phyloP scores from a whole-genome alignment of 2,888 invertebrate genomes.

The Epirrhoe tristata region DNA sequence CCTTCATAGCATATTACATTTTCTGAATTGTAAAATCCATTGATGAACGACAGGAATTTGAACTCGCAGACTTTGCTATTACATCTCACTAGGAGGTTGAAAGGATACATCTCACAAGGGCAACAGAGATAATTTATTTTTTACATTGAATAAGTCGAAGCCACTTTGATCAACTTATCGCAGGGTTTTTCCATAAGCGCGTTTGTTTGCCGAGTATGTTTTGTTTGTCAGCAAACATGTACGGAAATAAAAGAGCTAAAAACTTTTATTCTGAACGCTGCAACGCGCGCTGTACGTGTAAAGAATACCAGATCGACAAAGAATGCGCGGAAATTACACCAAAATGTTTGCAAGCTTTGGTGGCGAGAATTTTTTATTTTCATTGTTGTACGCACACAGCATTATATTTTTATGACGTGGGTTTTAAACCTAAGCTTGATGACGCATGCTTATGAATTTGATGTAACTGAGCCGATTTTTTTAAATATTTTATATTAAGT shows the following conservation, averaged over 20 bases:
- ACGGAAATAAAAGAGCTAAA: conserved; percentile 61
- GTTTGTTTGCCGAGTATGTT: conserved; percentile 40
- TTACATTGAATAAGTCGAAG: background rate
- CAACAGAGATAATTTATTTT: too few relatives aligned
- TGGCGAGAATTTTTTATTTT: conserved; percentile 36
- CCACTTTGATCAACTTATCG: background rate
- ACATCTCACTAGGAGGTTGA: too few relatives aligned
- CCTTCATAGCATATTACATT: too few relatives aligned
- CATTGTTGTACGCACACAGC: conserved; percentile 50
- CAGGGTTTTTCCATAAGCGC: background rate
- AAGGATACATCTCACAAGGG: too few relatives aligned
- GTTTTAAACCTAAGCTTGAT: background rate
- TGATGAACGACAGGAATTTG: too few relatives aligned
- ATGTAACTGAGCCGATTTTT: background rate
- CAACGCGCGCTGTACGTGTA: conserved; percentile 63
- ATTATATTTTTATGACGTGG: background rate
- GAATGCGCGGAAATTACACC: conserved; percentile 41
- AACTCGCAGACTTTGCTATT: too few relatives aligned
- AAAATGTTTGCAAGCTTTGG: conserved; percentile 40
- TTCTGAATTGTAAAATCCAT: too few relatives aligned
- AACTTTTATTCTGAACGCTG: conserved; percentile 56
- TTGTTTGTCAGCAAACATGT: conserved; percentile 58
- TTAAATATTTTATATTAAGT: too few relatives aligned
- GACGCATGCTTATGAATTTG: background rate
- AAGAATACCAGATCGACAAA: conserved; percentile 54